A percentile compares a stretch with the other conserved stretches of the same genome.
Conservation (phyloP, 2,888 invertebrate species). For the Dichetophora obliterata region DNA sequence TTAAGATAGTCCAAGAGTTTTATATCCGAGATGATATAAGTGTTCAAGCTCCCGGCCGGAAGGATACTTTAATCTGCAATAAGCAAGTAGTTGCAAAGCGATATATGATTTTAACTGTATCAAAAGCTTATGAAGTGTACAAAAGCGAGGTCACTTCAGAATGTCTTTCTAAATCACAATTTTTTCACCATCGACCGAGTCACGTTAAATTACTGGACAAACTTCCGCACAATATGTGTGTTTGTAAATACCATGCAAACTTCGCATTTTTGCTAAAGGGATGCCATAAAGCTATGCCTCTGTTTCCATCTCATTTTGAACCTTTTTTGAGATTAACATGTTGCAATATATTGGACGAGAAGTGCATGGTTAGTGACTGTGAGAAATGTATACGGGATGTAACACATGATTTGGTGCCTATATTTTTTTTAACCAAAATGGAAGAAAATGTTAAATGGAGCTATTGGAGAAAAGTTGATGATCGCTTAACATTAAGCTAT, state of each 20-base stretch:
- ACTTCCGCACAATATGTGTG: conserved; percentile 40
- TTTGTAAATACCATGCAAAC: conserved; percentile 40
- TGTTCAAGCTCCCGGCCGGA: conserved; percentile 38
- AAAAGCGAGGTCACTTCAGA: conserved; percentile 31
- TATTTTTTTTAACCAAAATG: conserved; percentile 34
- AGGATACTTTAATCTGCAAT: conserved; percentile 39
- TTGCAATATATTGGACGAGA: conserved; percentile 39
- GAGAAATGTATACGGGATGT: conserved; percentile 36
- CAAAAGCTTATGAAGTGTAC: conserved; percentile 40
- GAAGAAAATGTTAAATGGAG: conserved; percentile 37
- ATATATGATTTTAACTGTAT: conserved; percentile 37
- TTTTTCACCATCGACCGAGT: conserved; percentile 30
- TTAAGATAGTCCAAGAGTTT: conserved; percentile 12
- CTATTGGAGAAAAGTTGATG: conserved; percentile 43
- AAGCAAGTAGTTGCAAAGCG: conserved; percentile 39
- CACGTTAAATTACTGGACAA: conserved; percentile 34
- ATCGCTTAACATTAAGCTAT: conserved; percentile 38
- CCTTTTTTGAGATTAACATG: conserved; percentile 36
- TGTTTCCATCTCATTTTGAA: conserved; percentile 41
- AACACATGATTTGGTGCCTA: conserved; percentile 36
- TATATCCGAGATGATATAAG: conserved; percentile 28
- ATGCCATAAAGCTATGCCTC: conserved; percentile 36
- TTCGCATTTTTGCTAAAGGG: conserved; percentile 41
- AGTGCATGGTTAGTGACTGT: conserved; percentile 34
- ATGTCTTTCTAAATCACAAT: conserved; percentile 27